Evolutionary conservation across 2,797 vertebrate genomes (phyloP).

Genomic region (Rhynchotus rufescens): DNA sequence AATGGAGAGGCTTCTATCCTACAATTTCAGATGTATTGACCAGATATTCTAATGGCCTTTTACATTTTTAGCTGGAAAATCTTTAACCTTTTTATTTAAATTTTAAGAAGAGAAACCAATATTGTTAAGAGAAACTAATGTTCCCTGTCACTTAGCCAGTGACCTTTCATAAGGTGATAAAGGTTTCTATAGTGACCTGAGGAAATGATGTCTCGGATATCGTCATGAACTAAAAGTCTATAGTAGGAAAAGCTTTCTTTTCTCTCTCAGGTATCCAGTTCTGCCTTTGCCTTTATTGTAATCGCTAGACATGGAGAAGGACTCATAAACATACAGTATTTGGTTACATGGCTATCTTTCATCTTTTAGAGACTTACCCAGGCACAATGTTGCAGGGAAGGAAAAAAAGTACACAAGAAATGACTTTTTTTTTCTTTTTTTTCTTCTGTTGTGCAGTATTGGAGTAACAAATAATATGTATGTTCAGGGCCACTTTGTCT

Average conservation of each 20-base stretch:
- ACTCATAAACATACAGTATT: constrained; percentile 24
- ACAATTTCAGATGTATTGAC: constrained; percentile 36
- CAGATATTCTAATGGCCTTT: constrained; percentile 45
- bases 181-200: constrained; percentile 57
- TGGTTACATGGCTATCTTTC: constrained; percentile 52
- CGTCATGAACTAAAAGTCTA: constrained; percentile 53
- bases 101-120: constrained; percentile 58
- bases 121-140: constrained; percentile 48
- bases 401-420: not conserved
- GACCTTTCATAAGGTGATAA: constrained; percentile 60
- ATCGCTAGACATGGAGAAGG: constrained; percentile 1
- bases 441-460: not conserved
- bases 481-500: not conserved
- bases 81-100: constrained; percentile 65
- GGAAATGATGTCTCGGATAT: constrained; percentile 61
- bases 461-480: not conserved
- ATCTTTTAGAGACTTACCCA: not conserved
- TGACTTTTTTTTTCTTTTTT: not conserved
- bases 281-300: constrained; percentile 51
- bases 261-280: constrained; percentile 53
- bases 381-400: not conserved
- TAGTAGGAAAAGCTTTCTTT: constrained; percentile 55
- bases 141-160: constrained; percentile 47
- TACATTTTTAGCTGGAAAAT: constrained; percentile 42
- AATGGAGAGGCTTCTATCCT: not conserved